Conservation (phyloP, 1,140 invertebrate genomes). For the Leptopilina clavipes region DNA sequence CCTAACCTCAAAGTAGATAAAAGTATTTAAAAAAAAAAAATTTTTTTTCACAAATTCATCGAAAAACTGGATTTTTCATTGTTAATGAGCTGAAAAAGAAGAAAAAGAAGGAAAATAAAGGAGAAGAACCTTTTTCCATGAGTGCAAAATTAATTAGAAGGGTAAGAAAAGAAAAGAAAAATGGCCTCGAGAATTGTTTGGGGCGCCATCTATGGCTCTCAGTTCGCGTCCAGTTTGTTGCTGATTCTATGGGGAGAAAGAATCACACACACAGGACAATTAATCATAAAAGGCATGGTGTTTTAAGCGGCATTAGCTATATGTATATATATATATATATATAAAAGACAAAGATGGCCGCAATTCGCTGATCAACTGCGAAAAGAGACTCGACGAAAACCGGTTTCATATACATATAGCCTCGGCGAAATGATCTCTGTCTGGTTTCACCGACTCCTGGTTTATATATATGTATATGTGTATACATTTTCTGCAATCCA, state of each 20-base stretch:
- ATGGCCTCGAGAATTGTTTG: constrained; percentile 14
- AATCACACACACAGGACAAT: constrained; percentile 49
- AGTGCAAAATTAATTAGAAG: background rate
- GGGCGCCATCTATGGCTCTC: constrained; percentile 45
- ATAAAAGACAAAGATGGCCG: constrained; percentile 34
- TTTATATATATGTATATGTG: background rate
- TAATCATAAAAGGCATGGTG: constrained; percentile 45
- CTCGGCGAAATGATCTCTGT: constrained; percentile 53
- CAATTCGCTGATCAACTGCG: constrained; percentile 25
- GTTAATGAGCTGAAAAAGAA: background rate
- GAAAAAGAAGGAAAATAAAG: background rate
- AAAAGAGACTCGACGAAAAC: constrained; percentile 49
- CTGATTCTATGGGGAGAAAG: constrained; percentile 31
- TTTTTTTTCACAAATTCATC: too few relatives aligned
- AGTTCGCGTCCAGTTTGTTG: constrained; percentile 23
- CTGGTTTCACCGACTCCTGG: constrained; percentile 32
- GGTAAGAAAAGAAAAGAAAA: background rate
- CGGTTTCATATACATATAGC: constrained; percentile 37
- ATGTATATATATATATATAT: constrained; percentile 35
- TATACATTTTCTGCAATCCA: background rate
- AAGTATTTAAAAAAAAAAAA: too few relatives aligned
- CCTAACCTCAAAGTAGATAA: too few relatives aligned
- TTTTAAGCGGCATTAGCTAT: constrained; percentile 25
- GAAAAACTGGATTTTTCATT: too few relatives aligned
- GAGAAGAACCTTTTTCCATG: background rate